Base-by-base conservation (phyloP, 2,113 vertebrate species). In the Excalfactoria chinensis region DNA sequence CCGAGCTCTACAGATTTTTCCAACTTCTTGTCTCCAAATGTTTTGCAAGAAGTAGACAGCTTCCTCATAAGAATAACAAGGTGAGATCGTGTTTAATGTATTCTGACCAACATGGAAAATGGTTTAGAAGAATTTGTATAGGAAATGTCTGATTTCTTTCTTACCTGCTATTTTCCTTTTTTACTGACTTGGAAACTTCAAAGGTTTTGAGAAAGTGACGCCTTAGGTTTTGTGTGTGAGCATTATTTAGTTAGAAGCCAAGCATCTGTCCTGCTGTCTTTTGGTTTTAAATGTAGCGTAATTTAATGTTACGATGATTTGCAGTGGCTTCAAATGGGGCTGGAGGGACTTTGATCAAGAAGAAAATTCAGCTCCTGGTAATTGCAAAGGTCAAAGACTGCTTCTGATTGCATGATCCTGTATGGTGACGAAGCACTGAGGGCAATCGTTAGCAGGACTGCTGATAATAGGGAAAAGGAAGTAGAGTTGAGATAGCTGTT, bases 51-150 rank as follows among this genome's bases (percentile, higher is more conserved):
- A 95, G 99, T 99, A 35, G 99, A 99, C 88, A 98, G 98, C 87
- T 99, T 99, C 95, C 98, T 99, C n/a, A 93, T 99, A 95, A 98
- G 99, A 94, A 99, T 99, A 97, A 98, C 99, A 72, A 98, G 98
- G 98, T 98, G 95, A 94, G 79, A 34, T 85, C 64, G 25, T 55
- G 32, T 44, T 90, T 20, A 22, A 22, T 44, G 8, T 48, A 6
- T 68, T 77, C 41, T 83, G 40, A 23, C 28, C 40, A 10, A 48
- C 37, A 30, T 30, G 35, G 55, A 35, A 64, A 13, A 48, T 17
- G 66, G 13, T 53, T 85, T 34, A 93, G 96, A 97, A 95, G 97
- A 97, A 95, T 89, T 59, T 37, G 15, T 37, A 5, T 17, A 72
- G 62, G 22, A 51, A 75, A 59, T 6, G 2, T 40, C 15, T 59